Evolutionary conservation across 2,113 vertebrate genomes (phyloP).

Genomic region (Corythornis madagascariensis): DNA sequence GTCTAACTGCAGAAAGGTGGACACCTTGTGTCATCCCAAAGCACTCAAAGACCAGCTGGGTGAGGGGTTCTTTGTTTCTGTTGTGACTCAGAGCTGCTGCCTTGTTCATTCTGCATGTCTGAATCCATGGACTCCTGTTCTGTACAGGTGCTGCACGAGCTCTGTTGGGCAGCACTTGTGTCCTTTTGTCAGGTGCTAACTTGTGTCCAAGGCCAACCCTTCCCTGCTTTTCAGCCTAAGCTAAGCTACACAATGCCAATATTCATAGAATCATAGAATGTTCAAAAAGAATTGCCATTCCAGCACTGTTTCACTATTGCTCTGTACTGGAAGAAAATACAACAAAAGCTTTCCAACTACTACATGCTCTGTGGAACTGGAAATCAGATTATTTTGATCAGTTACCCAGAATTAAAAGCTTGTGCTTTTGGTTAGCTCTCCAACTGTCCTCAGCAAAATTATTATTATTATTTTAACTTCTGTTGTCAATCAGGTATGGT

Average conservation of each 20-base stretch:
- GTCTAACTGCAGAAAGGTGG: background rate
- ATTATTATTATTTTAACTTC: background rate
- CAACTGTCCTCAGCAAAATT: background rate
- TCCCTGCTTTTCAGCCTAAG: background rate
- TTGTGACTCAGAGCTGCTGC: background rate
- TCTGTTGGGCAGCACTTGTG: background rate
- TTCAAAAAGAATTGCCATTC: background rate
- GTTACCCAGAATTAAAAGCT: background rate
- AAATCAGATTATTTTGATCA: background rate
- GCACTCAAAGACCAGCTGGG: background rate
- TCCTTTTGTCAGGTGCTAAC: background rate
- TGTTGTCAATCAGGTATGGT: background rate
- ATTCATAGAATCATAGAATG: background rate
- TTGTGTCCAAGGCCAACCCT: background rate
- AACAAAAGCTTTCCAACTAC: background rate
- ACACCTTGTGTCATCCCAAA: background rate
- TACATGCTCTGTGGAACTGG: background rate
- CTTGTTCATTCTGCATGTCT: background rate
- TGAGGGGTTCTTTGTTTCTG: background rate
- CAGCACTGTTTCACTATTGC: background rate
- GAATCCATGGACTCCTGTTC: background rate
- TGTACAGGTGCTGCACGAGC: accelerated
- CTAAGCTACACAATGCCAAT: background rate
- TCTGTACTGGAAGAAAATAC: background rate
- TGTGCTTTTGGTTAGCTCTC: background rate